A percentile compares a stretch with the other conserved stretches of the same genome.
These are phyloP conservation scores for Hofmannophila pseudospretella DNA, from an alignment of 2,888 invertebrate species.

Conservation along the genomic window DNA sequence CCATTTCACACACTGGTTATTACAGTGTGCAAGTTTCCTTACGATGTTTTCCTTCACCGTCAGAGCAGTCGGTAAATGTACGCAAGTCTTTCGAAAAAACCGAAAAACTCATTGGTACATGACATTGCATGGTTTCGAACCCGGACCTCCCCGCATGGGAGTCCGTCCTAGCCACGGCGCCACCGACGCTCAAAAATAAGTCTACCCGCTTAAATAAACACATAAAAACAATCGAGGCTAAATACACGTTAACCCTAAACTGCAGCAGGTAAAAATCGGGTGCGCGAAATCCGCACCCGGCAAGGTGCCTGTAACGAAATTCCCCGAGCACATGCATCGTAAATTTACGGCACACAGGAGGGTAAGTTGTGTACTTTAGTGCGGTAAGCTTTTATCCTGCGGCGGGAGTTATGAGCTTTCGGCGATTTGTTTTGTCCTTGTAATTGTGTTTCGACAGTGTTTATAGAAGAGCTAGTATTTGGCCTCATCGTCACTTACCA, in stretches of 20 bases:
- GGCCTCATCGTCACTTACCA: no score
- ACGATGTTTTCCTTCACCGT: no score
- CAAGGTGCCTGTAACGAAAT: constrained; percentile 54
- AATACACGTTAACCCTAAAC: constrained; percentile 2
- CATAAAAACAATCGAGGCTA: neutral
- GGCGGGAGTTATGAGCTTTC: neutral
- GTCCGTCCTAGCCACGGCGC: no score
- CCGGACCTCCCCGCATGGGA: no score
- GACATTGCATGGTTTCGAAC: no score
- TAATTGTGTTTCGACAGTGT: no score
- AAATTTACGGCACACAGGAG: constrained; percentile 65
- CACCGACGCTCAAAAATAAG: neutral
- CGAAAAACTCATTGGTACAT: no score
- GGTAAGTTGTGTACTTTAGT: constrained; percentile 71
- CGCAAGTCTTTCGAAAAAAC: no score
- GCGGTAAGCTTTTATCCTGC: constrained; percentile 54
- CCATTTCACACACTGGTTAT: no score
- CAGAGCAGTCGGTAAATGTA: no score
- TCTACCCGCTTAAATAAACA: neutral
- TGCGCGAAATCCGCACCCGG: constrained; percentile 14
- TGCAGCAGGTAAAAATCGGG: constrained; percentile 6
- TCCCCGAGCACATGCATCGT: constrained; percentile 66
- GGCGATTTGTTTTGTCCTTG: neutral
- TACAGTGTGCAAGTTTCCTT: no score
- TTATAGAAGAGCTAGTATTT: no score